Evolutionary conservation across 37 sponge, comb jelly and placozoan genomes (phyloP).

Genomic region (Agelas oroides): DNA sequence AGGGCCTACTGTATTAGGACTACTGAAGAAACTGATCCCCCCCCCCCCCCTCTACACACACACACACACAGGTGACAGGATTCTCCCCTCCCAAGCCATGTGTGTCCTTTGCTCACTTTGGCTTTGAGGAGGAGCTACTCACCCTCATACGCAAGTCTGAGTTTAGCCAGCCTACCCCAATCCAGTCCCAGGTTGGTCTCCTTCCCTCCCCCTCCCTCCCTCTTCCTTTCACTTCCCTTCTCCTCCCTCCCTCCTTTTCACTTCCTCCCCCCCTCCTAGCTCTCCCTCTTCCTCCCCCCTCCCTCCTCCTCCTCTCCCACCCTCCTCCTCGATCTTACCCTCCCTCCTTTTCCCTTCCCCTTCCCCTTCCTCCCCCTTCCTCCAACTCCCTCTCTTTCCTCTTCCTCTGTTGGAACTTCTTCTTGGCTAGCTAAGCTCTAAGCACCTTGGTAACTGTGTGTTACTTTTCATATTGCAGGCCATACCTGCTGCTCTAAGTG

Average conservation of each 20-base stretch:
- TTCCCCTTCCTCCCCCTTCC: too few species aligned
- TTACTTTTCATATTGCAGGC: constrained; percentile 24
- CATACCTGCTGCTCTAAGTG: constrained; percentile 80
- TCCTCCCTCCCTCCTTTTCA: too few species aligned
- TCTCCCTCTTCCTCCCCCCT: too few species aligned
- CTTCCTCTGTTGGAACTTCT: too few species aligned
- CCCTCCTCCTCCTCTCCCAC: too few species aligned
- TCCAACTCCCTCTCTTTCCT: too few species aligned
- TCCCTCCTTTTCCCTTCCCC: too few species aligned
- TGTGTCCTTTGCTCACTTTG: constrained; percentile 95
- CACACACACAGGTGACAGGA: constrained; percentile 69
- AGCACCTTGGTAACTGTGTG: neutral
- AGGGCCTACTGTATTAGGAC: neutral
- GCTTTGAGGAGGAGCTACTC: constrained; percentile 84
- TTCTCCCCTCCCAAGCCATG: constrained; percentile 82
- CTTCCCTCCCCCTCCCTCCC: neutral
- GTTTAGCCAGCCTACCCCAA: constrained; percentile 91
- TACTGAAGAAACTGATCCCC: neutral
- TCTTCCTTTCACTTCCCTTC: too few species aligned
- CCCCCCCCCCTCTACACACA: neutral
- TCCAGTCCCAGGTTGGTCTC: constrained; percentile 90
- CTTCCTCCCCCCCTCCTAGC: too few species aligned
- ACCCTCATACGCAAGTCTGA: constrained; percentile 84
- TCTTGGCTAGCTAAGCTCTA: too few species aligned
- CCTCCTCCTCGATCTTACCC: too few species aligned